Conservation (phyloP, 2,797 vertebrate species). For the Pseudochirops corinnae region DNA sequence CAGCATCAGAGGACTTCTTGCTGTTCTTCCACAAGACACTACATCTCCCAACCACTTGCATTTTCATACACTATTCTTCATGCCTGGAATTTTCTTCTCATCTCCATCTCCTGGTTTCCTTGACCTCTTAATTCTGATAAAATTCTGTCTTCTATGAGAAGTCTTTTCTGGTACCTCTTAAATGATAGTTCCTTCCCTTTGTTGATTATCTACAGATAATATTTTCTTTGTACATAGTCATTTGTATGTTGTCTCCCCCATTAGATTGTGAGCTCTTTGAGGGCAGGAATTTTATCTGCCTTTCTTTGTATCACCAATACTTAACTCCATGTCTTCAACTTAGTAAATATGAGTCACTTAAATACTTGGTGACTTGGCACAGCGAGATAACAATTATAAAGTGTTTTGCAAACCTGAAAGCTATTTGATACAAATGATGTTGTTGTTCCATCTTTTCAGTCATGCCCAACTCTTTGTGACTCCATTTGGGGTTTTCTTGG, state of each 20-base stretch:
- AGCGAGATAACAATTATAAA: background rate
- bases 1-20: background rate
- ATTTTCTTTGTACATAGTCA: background rate
- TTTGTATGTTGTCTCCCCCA: background rate
- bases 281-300: background rate
- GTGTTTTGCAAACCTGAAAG: background rate
- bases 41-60: background rate
- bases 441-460: background rate
- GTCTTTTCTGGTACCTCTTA: background rate
- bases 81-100: background rate
- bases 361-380: background rate
- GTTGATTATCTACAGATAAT: background rate
- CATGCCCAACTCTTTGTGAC: background rate
- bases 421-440: background rate
- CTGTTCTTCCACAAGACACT: background rate
- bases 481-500: background rate
- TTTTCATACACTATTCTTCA: background rate
- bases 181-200: background rate
- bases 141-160: background rate
- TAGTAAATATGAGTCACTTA: background rate
- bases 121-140: background rate
- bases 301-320: background rate
- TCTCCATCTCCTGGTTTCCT: background rate
- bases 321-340: background rate
- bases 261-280: background rate